Conservation (phyloP, 2,888 invertebrate species). For the Agrypnus murinus region DNA sequence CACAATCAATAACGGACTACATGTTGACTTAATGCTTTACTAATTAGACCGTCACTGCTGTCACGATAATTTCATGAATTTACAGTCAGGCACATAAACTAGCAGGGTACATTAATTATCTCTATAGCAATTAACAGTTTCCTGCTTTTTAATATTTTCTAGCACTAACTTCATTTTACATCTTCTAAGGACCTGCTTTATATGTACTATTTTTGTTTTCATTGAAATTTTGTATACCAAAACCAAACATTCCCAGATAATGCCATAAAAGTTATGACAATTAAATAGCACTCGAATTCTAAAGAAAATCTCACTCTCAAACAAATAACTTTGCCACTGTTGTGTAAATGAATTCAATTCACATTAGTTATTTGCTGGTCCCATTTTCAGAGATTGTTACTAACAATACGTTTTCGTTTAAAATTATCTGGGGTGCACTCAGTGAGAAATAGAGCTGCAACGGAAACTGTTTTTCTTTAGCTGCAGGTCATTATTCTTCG, state of each 20-base stretch:
- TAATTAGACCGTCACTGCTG: constrained; percentile 18
- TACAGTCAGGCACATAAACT: constrained; percentile 4
- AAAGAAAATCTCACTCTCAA: background rate
- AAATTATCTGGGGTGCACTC: constrained; percentile 11
- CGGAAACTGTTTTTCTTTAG: constrained; percentile 21
- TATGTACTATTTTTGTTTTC: no score
- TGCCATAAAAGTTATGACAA: no score
- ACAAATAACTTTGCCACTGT: background rate
- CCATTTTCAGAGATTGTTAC: constrained; percentile 2
- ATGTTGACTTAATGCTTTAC: constrained; percentile 11
- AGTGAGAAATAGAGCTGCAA: constrained; percentile 14
- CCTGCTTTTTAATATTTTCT: background rate
- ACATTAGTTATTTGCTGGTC: background rate
- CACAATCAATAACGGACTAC: constrained; percentile 13
- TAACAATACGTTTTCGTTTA: constrained; percentile 4
- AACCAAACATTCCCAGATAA: no score
- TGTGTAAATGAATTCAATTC: background rate
- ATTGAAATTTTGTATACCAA: no score
- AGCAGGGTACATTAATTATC: constrained; percentile 3
- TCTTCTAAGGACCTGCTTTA: no score
- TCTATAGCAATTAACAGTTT: background rate
- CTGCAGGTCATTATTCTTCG: constrained; percentile 30
- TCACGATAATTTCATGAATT: constrained; percentile 8
- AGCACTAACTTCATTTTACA: no score
- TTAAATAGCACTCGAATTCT: background rate